Percentiles rank a stretch among this genome's conserved stretches.
phyloP scores from a whole-genome alignment of 2,113 vertebrate genomes.

The Sprattus sprattus region DNA sequence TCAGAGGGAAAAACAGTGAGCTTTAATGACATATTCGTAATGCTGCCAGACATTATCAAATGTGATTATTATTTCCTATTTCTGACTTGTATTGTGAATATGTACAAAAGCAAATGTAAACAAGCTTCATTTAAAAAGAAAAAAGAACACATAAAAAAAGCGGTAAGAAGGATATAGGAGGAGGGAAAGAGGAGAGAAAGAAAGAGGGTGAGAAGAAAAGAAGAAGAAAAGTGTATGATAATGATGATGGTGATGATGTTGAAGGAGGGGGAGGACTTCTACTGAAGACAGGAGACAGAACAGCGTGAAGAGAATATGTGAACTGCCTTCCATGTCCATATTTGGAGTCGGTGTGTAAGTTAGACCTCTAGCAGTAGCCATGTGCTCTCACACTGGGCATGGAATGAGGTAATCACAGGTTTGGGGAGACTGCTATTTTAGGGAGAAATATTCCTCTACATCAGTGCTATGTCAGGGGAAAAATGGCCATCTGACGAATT shows the following conservation, averaged over 20 bases:
- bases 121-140: not conserved
- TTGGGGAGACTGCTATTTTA: not conserved
- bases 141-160: not conserved
- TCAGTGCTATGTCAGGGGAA: not conserved
- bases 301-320: not conserved
- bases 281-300: not conserved
- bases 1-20: not conserved
- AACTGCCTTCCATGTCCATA: not conserved
- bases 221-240: not conserved
- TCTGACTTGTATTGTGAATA: not conserved
- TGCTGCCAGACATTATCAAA: not conserved
- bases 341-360: not conserved
- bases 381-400: not conserved
- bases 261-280: not conserved
- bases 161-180: not conserved
- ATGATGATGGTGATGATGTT: not conserved
- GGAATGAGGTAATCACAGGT: conserved; percentile 12
- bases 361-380: not conserved
- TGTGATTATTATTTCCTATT: not conserved
- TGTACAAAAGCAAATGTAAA: not conserved
- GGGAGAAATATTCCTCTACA: not conserved
- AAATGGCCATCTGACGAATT: not conserved
- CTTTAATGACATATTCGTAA: not conserved
- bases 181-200: not conserved
- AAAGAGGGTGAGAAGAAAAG: not conserved